These are phyloP conservation scores for Adelosebastes latens DNA, from an alignment of 2,797 vertebrate genomes.

Conservation along the genomic window DNA sequence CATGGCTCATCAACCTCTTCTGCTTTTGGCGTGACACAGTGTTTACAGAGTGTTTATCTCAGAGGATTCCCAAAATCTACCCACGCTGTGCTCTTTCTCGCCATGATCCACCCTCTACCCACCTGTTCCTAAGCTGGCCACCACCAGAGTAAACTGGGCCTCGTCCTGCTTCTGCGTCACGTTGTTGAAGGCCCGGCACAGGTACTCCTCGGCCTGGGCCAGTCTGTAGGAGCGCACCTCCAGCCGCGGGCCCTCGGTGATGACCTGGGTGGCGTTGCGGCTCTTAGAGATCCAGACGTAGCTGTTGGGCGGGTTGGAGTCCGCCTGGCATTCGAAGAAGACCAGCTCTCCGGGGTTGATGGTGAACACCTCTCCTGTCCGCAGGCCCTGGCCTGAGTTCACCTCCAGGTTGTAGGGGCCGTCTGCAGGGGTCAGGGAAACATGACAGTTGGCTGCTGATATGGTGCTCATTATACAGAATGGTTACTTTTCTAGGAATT, in stretches of 20 bases:
- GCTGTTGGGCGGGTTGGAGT: slow-evolving; percentile 95
- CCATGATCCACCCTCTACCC: slow-evolving; percentile 54
- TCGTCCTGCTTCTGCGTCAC: slow-evolving; percentile 90
- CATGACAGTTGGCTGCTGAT: slow-evolving; percentile 17
- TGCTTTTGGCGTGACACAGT: slow-evolving; percentile 46
- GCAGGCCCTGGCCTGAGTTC: slow-evolving; percentile 90
- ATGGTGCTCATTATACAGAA: neutral
- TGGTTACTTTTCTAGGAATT: neutral
- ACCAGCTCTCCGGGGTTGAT: slow-evolving; percentile 90
- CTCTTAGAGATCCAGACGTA: slow-evolving; percentile 91
- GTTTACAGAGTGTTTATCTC: slow-evolving; percentile 60
- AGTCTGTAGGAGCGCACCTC: slow-evolving; percentile 86
- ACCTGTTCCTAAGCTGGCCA: slow-evolving; percentile 89
- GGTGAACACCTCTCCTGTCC: slow-evolving; percentile 90
- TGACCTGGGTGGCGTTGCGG: slow-evolving; percentile 85
- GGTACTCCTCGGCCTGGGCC: slow-evolving; percentile 87
- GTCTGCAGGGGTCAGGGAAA: slow-evolving; percentile 79
- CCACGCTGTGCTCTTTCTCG: slow-evolving; percentile 45
- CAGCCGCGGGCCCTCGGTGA: slow-evolving; percentile 89
- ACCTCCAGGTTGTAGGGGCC: slow-evolving; percentile 95
- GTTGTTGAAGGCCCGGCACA: slow-evolving; percentile 94
- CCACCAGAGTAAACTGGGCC: slow-evolving; percentile 89
- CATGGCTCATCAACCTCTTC: slow-evolving; percentile 34
- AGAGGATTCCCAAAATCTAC: slow-evolving; percentile 59
- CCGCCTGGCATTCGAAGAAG: slow-evolving; percentile 92